phyloP scores from a whole-genome alignment of 2,888 invertebrate species.

The Mamestra brassicae region DNA sequence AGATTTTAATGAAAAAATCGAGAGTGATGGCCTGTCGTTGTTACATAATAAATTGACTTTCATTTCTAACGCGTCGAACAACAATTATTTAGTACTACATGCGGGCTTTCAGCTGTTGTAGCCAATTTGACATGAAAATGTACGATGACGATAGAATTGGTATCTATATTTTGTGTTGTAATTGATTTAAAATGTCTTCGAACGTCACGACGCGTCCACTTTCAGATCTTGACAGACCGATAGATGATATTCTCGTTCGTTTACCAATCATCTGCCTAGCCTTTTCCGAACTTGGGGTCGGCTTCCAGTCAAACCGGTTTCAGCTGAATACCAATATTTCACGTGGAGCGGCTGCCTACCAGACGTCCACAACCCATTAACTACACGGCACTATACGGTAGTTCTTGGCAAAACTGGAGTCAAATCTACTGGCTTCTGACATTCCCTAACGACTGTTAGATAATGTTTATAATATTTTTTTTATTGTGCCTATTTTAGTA shows the following conservation, averaged over 20 bases:
- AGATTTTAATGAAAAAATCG: slow-evolving; percentile 63
- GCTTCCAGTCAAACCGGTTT: too few species aligned
- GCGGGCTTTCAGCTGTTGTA: slow-evolving; percentile 52
- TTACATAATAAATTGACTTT: slow-evolving; percentile 74
- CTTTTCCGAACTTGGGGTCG: too few species aligned
- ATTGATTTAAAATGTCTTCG: neutral
- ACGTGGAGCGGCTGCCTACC: too few species aligned
- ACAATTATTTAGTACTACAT: slow-evolving; percentile 50
- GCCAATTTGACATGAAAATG: slow-evolving; percentile 55
- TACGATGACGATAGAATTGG: neutral
- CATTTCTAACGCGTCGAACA: slow-evolving; percentile 63
- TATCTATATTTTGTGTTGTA: neutral
- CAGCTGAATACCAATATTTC: too few species aligned
- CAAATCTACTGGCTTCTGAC: too few species aligned
- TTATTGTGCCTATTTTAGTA: too few species aligned
- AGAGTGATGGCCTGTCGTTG: slow-evolving; percentile 64
- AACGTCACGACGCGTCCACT: neutral
- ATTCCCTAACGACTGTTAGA: too few species aligned
- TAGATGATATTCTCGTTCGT: neutral
- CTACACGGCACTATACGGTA: too few species aligned
- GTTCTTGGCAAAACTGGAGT: too few species aligned
- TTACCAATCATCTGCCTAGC: neutral
- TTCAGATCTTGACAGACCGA: neutral
- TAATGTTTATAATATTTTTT: too few species aligned
- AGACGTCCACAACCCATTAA: too few species aligned